These are phyloP conservation scores for Tenebrosternarchus preto DNA, from an alignment of 2,113 vertebrate species.

Conservation along the genomic window DNA sequence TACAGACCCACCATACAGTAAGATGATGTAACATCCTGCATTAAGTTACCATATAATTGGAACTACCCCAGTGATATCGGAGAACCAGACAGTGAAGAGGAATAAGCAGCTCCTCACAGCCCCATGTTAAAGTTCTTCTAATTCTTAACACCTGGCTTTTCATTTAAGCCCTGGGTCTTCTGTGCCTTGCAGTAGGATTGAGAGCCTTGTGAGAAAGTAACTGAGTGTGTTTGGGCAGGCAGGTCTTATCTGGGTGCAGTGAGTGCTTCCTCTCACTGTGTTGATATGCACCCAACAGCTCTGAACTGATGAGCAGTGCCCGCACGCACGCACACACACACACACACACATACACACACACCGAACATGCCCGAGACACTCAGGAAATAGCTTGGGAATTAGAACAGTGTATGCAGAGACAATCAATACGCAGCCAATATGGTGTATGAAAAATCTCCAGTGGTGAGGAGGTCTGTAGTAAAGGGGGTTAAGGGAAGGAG, in stretches of 20 bases:
- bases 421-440: slow-evolving; percentile 75
- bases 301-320: slow-evolving; percentile 66
- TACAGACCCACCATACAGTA: not conserved
- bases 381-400: slow-evolving; percentile 77
- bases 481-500: slow-evolving; percentile 17
- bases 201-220: slow-evolving; percentile 44
- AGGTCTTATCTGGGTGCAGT: slow-evolving; percentile 35
- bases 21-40: not conserved
- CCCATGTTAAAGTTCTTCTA: not conserved
- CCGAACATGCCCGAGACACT: slow-evolving; percentile 65
- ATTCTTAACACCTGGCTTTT: not conserved
- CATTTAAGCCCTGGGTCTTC: slow-evolving; percentile 24
- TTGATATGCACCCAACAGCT: slow-evolving; percentile 72
- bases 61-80: not conserved
- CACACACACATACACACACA: no score
- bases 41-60: not conserved
- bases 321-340: no score
- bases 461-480: slow-evolving; percentile 57
- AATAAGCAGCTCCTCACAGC: not conserved
- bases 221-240: slow-evolving; percentile 35
- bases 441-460: slow-evolving; percentile 73
- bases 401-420: slow-evolving; percentile 65
- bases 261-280: slow-evolving; percentile 67
- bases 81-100: not conserved
- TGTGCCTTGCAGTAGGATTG: not conserved